Evolutionary conservation across 23 tunicate species (phyloP).

Genomic region (Oikopleura albicans): DNA sequence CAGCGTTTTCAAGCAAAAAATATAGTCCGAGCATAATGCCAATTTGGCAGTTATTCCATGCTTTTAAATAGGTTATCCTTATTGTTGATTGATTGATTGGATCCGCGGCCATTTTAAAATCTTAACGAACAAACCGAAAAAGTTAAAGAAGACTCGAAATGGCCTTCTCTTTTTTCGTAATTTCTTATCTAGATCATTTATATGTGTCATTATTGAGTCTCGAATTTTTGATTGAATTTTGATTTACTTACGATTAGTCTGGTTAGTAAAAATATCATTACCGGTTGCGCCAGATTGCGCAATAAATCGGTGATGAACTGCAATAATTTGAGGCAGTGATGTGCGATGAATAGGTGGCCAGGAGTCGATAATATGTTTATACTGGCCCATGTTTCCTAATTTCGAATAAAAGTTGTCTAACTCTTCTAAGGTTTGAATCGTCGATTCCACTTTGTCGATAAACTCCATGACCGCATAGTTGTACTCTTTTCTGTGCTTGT

Average conservation of each 20-base stretch:
- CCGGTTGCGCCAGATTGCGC: not conserved
- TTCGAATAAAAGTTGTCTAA: not conserved
- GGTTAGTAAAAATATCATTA: not conserved
- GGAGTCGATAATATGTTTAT: not conserved
- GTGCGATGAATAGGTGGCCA: not conserved
- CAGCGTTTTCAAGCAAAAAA: too few relatives aligned
- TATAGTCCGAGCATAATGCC: too few relatives aligned
- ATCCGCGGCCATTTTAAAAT: too few relatives aligned
- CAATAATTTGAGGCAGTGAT: not conserved
- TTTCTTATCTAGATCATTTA: too few relatives aligned
- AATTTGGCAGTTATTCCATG: too few relatives aligned
- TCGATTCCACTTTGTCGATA: not conserved
- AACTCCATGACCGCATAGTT: not conserved
- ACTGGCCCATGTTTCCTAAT: not conserved
- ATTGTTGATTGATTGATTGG: too few relatives aligned
- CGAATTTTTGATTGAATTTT: too few relatives aligned
- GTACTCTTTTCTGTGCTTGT: not conserved
- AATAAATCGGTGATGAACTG: not conserved
- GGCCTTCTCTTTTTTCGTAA: too few relatives aligned
- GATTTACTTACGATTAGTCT: not conserved
- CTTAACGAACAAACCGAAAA: too few relatives aligned
- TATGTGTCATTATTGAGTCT: too few relatives aligned
- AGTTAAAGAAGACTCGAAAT: too few relatives aligned
- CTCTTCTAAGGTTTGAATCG: not conserved
- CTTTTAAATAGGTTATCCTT: too few relatives aligned